phyloP scores from a whole-genome alignment of 2,797 vertebrate species.

The Champsocephalus esox region DNA sequence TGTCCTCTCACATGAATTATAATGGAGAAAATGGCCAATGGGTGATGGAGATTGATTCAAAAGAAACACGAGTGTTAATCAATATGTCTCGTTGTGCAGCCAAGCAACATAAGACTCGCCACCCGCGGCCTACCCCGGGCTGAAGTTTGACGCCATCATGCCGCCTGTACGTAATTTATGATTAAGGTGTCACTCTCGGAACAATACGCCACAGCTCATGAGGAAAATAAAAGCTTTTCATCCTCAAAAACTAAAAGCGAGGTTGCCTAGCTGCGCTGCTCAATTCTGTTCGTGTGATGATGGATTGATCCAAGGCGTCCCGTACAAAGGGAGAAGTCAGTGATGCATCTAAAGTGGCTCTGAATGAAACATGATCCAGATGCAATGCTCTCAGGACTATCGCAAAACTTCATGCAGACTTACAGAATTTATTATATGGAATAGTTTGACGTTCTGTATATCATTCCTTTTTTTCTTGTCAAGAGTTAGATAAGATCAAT shows the following conservation, averaged over 20 bases:
- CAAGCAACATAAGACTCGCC: constrained; percentile 55
- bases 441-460: constrained; percentile 8
- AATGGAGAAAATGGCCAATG: constrained; percentile 76
- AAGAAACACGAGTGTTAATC: constrained; percentile 81
- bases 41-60: constrained; percentile 83
- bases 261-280: constrained; percentile 42
- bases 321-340: constrained; percentile 45
- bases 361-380: constrained; percentile 51
- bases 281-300: constrained; percentile 53
- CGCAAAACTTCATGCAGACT: constrained; percentile 28
- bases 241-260: constrained; percentile 40
- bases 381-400: constrained; percentile 16
- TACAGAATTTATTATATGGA: constrained; percentile 12
- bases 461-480: neutral
- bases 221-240: constrained; percentile 66
- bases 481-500: neutral
- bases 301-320: constrained; percentile 53
- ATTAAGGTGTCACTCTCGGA: constrained; percentile 71
- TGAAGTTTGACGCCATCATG: constrained; percentile 55
- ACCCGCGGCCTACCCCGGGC: constrained; percentile 61
- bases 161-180: constrained; percentile 72
- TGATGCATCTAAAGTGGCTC: constrained; percentile 47
- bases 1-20: constrained; percentile 72
- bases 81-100: constrained; percentile 74
- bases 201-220: constrained; percentile 61